Conservation (phyloP, 2,113 vertebrate genomes). For the Carlito syrichta region DNA sequence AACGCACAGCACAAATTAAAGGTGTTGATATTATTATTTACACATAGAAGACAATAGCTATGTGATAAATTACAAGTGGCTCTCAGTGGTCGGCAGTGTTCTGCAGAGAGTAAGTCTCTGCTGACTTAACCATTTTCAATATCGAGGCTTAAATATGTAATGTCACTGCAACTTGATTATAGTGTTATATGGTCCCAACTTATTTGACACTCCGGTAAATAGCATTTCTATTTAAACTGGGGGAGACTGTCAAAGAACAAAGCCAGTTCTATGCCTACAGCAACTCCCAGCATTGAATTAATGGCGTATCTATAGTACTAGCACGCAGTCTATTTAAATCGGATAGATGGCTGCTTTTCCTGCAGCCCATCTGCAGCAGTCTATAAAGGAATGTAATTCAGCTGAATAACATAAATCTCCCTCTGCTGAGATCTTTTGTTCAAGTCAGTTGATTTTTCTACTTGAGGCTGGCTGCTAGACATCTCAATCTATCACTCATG, state of each 20-base stretch:
- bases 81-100: constrained; percentile 44
- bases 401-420: constrained; percentile 71
- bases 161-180: constrained; percentile 63
- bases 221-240: constrained; percentile 64
- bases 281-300: constrained; percentile 55
- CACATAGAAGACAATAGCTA: constrained; percentile 14
- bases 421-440: constrained; percentile 65
- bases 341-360: constrained; percentile 69
- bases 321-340: constrained; percentile 67
- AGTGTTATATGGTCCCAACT: constrained; percentile 51
- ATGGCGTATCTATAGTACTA: constrained; percentile 59
- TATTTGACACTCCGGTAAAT: constrained; percentile 67
- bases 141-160: constrained; percentile 66
- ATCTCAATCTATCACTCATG: constrained; percentile 65
- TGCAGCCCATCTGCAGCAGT: constrained; percentile 53
- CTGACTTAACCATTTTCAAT: constrained; percentile 65
- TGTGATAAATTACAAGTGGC: constrained; percentile 52
- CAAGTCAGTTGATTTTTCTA: constrained; percentile 65
- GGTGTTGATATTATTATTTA: neutral
- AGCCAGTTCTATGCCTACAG: constrained; percentile 50
- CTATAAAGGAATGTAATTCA: constrained; percentile 73
- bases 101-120: constrained; percentile 33
- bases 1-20: constrained; percentile 29
- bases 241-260: constrained; percentile 56
- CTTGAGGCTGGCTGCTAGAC: constrained; percentile 54